phyloP scores from a whole-genome alignment of 2,797 vertebrate species.

The Lithobates sylvaticus region DNA sequence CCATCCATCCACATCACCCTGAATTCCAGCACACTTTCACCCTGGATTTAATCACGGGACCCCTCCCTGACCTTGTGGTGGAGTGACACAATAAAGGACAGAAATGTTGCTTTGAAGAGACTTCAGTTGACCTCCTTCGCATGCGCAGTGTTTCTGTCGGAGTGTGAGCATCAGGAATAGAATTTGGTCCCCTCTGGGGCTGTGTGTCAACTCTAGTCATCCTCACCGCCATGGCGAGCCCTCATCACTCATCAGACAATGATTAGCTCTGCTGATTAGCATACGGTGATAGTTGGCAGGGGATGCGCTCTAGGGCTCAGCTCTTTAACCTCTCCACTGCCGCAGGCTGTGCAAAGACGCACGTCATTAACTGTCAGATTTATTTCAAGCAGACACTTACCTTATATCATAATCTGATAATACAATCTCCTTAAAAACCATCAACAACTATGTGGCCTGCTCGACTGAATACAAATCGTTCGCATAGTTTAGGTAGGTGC shows the following conservation, averaged over 20 bases:
- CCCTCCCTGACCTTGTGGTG: background rate
- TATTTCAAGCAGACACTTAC: background rate
- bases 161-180: constrained; percentile 15
- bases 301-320: background rate
- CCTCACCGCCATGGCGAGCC: constrained; percentile 4
- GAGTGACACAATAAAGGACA: constrained; percentile 14
- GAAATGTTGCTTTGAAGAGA: constrained; percentile 3
- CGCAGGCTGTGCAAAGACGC: background rate
- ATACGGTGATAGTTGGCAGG: constrained; percentile 2
- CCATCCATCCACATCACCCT: background rate
- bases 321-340: constrained; percentile 8
- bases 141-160: constrained; percentile 1
- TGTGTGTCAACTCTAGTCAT: constrained; percentile 34
- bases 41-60: background rate
- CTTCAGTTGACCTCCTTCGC: constrained; percentile 24
- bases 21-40: background rate
- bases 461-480: too few relatives aligned
- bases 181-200: constrained; percentile 28
- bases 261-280: constrained; percentile 41
- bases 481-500: too few relatives aligned
- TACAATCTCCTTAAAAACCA: too few relatives aligned
- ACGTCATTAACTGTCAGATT: background rate
- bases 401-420: background rate
- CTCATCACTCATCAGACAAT: constrained; percentile 14
- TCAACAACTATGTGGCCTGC: too few relatives aligned